Evolutionary conservation across 2,113 vertebrate species (phyloP), one percentile per base, ranked within the genome.

Genomic region (Saccopteryx leptura): DNA sequence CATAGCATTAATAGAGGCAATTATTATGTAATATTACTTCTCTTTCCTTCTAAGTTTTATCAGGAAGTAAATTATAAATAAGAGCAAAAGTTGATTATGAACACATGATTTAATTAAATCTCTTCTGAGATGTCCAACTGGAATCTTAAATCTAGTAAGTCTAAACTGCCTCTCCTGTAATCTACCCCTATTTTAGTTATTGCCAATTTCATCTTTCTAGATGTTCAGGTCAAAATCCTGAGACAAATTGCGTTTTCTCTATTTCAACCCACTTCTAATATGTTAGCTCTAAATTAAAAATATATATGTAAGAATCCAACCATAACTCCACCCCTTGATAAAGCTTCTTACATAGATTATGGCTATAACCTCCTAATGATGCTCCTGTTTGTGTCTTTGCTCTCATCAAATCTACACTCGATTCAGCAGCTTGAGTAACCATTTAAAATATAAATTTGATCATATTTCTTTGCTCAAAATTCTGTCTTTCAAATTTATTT

Each of bases 11-110:
- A 63, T 28, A 86, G 15, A 80, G 13, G 13, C 9, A 48, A 54
- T 52, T 39, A 17, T 61, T 39, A 24, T 6, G 26, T 18, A 86
- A 50, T 50, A 60, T 56, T 76, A 46, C 21, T 68, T 88, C 9
- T 72, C 31, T 86, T 69, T 69, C 72, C n/a, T 83, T 66, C 7
- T 26, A 89, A 91, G 5, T 91, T 93, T 83, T 83, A 52, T 15
- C 9, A 81, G 5, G 65, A 33, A 9, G 21, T 66, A 48, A 68
- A 89, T 87, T 88, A 65, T 74, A 90, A 50, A 92, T 83, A 56
- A 92, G 58, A 80, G 71, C 63, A 65, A 46, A 74, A 23, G 6
- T 60, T 65, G 33, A 72, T 76, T 88, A 61, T 31, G 85, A 84
- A 11, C 28, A 56, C 28, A 56, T 33, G 23, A 61, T 60, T 95